phyloP scores from a whole-genome alignment of 2,888 invertebrate genomes.

The Scaptomyza flava region DNA sequence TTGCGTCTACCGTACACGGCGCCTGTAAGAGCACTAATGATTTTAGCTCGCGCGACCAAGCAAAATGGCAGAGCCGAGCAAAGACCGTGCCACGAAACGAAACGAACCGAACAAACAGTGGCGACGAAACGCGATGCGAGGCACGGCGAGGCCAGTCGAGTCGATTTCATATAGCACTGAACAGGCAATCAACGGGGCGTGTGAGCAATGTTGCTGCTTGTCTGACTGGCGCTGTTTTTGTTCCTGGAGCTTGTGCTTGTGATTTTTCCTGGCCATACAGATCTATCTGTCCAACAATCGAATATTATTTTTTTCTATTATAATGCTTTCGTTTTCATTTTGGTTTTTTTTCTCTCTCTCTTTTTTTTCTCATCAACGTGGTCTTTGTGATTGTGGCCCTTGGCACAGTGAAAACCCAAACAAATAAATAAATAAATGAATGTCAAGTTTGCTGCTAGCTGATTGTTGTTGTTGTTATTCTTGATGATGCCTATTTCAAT shows the following conservation, averaged over 20 bases:
- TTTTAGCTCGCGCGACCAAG: slow-evolving; percentile 63
- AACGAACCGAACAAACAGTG: slow-evolving; percentile 6
- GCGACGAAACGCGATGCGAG: slow-evolving; percentile 2
- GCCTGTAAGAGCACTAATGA: slow-evolving; percentile 84
- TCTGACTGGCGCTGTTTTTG: slow-evolving; percentile 30
- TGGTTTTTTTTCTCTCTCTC: slow-evolving; percentile 2
- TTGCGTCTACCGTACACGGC: slow-evolving; percentile 83
- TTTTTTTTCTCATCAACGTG: slow-evolving; percentile 11
- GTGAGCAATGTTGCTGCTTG: slow-evolving; percentile 64
- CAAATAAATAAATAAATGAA: slow-evolving; percentile 63
- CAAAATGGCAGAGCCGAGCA: slow-evolving; percentile 47
- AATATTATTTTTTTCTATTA: slow-evolving; percentile 45
- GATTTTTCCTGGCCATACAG: slow-evolving; percentile 38
- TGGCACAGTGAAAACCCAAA: slow-evolving; percentile 14
- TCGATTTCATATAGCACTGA: slow-evolving; percentile 2
- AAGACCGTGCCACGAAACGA: slow-evolving; percentile 38
- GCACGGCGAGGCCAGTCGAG: slow-evolving; percentile 1
- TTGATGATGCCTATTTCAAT: slow-evolving; percentile 60
- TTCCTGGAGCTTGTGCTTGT: slow-evolving; percentile 36
- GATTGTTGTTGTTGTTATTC: slow-evolving; percentile 9
- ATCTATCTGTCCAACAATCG: slow-evolving; percentile 51
- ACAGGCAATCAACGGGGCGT: slow-evolving; percentile 58
- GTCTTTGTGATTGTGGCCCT: slow-evolving; percentile 15
- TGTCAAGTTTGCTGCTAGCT: slow-evolving; percentile 43
- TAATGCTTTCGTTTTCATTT: slow-evolving; percentile 20